Percentiles rank a stretch among this genome's conserved stretches.
Conservation (phyloP, 2,888 invertebrate species). For the Smittia sp. region DNA sequence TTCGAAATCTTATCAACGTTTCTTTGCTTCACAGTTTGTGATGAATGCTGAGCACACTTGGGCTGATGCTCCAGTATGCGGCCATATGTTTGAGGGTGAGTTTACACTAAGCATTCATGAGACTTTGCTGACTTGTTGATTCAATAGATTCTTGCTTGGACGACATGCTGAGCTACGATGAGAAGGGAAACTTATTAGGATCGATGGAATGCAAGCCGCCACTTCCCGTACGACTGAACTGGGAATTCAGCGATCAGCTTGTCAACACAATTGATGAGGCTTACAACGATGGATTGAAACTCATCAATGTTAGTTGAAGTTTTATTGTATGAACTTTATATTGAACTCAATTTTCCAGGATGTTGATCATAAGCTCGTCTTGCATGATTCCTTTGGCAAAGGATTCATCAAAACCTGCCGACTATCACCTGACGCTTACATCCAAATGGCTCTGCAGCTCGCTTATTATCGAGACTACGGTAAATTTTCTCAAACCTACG, state of each 20-base stretch:
- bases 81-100: conserved; percentile 78
- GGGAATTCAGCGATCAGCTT: conserved; percentile 76
- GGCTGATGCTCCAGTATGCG: conserved; percentile 93
- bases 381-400: conserved; percentile 86
- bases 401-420: conserved; percentile 93
- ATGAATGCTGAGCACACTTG: conserved; percentile 95
- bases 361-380: conserved; percentile 84
- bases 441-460: conserved; percentile 93
- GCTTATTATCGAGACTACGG: conserved; percentile 90
- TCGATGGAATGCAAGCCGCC: conserved; percentile 75
- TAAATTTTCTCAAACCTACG: conserved; percentile 93
- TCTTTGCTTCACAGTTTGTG: conserved; percentile 62
- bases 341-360: conserved; percentile 57
- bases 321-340: not conserved
- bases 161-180: conserved; percentile 63
- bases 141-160: not conserved
- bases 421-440: conserved; percentile 93
- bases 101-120: too few relatives aligned
- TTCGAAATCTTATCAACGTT: not conserved
- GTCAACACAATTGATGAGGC: conserved; percentile 69
- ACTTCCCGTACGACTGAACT: conserved; percentile 69
- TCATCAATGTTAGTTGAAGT: conserved; percentile 60
- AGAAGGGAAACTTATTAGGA: conserved; percentile 74
- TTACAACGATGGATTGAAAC: conserved; percentile 65
- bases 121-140: too few relatives aligned